Evolutionary conservation across 1,140 invertebrate species (phyloP).

Genomic region (Pogonomyrmex barbatus): DNA sequence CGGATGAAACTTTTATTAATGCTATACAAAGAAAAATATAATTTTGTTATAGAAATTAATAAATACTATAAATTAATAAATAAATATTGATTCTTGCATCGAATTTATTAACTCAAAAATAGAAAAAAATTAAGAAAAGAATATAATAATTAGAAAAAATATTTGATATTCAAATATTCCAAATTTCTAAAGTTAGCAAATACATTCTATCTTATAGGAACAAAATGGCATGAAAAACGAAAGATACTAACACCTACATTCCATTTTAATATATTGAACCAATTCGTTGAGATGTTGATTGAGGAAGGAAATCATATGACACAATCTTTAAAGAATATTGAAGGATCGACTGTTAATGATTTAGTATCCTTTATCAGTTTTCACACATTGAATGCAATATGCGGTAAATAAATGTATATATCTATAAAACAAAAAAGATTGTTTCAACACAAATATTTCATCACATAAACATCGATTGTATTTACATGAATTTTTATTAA

Average conservation of each 20-base stretch:
- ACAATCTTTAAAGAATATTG: slow-evolving; percentile 70
- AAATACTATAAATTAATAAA: not conserved
- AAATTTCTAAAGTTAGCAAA: not conserved
- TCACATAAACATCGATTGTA: too few relatives aligned
- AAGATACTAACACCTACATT: slow-evolving; percentile 96
- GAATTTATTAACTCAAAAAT: too few relatives aligned
- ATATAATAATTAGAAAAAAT: not conserved
- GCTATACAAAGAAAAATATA: not conserved
- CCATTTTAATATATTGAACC: slow-evolving; percentile 94
- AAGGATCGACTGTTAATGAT: slow-evolving; percentile 81
- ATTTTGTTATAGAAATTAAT: not conserved
- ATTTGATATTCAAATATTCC: not conserved
- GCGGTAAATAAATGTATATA: not conserved
- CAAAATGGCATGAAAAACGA: slow-evolving; percentile 92
- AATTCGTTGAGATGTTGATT: slow-evolving; percentile 88
- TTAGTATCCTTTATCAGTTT: slow-evolving; percentile 90
- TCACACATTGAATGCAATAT: slow-evolving; percentile 85
- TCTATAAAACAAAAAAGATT: too few relatives aligned
- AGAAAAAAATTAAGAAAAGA: not conserved
- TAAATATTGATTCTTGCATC: not conserved
- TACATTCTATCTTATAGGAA: slow-evolving; percentile 84
- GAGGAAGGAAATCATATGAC: slow-evolving; percentile 68
- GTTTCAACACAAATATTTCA: too few relatives aligned
- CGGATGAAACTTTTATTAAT: not conserved
- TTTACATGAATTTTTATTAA: too few relatives aligned